Evolutionary conservation across 2,113 vertebrate species (phyloP).

Genomic region (Onychorhynchus coronatus): DNA sequence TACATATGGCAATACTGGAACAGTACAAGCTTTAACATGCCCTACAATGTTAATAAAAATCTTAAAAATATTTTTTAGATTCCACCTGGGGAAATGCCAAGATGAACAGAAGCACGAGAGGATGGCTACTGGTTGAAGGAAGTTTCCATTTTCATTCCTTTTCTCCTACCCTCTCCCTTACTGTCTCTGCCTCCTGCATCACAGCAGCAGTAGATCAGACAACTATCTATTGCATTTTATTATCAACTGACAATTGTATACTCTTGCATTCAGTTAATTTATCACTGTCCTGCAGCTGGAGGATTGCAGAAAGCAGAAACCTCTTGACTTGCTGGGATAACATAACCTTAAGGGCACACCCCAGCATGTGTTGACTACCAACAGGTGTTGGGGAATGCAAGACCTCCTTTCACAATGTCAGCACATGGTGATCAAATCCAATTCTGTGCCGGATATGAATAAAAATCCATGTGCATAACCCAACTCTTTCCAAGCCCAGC

Average conservation of each 20-base stretch:
- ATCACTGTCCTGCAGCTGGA: not conserved
- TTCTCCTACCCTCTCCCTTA: not conserved
- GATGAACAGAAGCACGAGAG: not conserved
- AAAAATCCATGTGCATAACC: not conserved
- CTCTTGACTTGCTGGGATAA: not conserved
- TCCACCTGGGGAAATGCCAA: not conserved
- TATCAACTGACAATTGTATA: not conserved
- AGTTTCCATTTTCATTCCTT: not conserved
- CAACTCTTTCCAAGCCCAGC: not conserved
- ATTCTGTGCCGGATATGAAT: not conserved
- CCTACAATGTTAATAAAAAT: not conserved
- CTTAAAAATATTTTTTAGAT: not conserved
- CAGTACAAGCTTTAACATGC: not conserved
- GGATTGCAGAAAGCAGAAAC: not conserved
- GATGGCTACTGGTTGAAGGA: not conserved
- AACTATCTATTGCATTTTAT: not conserved
- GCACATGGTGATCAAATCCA: not conserved
- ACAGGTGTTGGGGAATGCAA: not conserved
- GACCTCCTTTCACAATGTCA: not conserved
- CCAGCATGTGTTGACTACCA: not conserved
- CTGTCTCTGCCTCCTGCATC: not conserved
- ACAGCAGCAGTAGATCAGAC: not conserved
- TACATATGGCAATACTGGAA: not conserved
- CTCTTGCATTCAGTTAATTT: not conserved
- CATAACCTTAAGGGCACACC: not conserved